Base-by-base conservation (phyloP, 2,113 vertebrate genomes). In the Callospermophilus lateralis region DNA sequence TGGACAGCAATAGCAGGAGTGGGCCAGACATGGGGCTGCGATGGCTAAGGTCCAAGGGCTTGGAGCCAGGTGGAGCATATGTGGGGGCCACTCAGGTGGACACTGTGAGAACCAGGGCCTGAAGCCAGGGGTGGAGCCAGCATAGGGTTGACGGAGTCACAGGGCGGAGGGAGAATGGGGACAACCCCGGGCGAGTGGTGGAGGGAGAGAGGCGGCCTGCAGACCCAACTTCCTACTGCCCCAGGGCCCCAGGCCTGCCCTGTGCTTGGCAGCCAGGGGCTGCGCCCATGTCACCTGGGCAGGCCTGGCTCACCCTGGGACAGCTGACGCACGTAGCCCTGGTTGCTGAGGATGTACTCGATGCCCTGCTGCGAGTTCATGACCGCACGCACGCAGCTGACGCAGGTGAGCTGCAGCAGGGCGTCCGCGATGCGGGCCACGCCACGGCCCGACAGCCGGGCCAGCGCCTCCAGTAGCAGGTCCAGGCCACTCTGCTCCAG, bases 291-390 rank as follows among this genome's bases (percentile, higher is more conserved):
- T 53, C 51, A 45, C 45, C 45, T 45, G 48, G 48, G 48, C 48
- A 51, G 48, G 48, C 12, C 48, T 11, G 48, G 48, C 95, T 98
- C 86, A 99, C 99, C 99, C 99, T 99, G 99, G 48, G 99, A 99
- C 79, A 99, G 99, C 98, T 99, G 99, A 58, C 99, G 99, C 86
- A 99, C 98, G 0, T 99, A 99, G 97, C 99, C 99, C 98, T 99
- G 99, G 0, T 99, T 99, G 95, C 99, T 99, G 90, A 99, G 99
- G 32, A 99, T 99, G 98, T 99, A 99, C 94, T 99, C 99, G 1
- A 99, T 99, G 93, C 99, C 99, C 0, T 98, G 98, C 15, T 98
- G 99, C 3, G 99, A 99, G 98, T 99, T 99, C 99, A 99, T 99
- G 72, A 99, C 99, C 0, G 99, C 99, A 0, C 99, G 98, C 90